phyloP scores from a whole-genome alignment of 2,797 vertebrate genomes.

The Artibeus jamaicensis region DNA sequence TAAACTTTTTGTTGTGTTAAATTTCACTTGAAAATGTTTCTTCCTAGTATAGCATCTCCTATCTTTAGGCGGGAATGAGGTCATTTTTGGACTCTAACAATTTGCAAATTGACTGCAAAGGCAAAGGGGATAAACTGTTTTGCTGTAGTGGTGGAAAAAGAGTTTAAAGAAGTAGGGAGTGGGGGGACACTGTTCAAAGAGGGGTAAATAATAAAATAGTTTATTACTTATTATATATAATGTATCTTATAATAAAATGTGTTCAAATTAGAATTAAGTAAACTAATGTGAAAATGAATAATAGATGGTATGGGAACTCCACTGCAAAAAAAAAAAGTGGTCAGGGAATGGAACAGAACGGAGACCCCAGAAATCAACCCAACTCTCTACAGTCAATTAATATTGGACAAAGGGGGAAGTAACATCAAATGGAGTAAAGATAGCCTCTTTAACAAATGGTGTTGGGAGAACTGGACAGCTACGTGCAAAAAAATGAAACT shows the following conservation, averaged over 20 bases:
- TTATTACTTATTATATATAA: slow-evolving; percentile 21
- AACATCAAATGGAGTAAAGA: too few species aligned
- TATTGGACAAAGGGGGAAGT: too few species aligned
- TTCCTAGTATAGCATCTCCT: slow-evolving; percentile 1
- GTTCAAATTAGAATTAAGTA: slow-evolving; percentile 20
- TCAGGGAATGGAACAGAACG: too few species aligned
- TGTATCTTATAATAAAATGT: slow-evolving; percentile 19
- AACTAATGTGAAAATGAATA: not conserved
- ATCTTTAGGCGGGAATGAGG: not conserved
- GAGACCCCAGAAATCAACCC: too few species aligned
- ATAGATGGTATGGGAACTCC: not conserved
- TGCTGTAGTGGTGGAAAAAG: slow-evolving; percentile 2
- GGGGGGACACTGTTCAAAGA: not conserved
- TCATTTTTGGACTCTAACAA: slow-evolving; percentile 31
- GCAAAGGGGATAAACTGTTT: not conserved
- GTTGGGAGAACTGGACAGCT: too few species aligned
- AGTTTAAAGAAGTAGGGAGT: not conserved
- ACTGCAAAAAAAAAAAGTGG: not conserved
- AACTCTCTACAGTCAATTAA: too few species aligned
- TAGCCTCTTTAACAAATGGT: too few species aligned
- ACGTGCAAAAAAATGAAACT: too few species aligned
- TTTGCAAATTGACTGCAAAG: slow-evolving; percentile 4
- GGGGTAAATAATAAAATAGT: not conserved
- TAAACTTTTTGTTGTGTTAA: not conserved
- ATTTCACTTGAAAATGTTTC: slow-evolving; percentile 40